Base-by-base conservation (phyloP, 2,113 vertebrate species). In the Hipposideros armiger region DNA sequence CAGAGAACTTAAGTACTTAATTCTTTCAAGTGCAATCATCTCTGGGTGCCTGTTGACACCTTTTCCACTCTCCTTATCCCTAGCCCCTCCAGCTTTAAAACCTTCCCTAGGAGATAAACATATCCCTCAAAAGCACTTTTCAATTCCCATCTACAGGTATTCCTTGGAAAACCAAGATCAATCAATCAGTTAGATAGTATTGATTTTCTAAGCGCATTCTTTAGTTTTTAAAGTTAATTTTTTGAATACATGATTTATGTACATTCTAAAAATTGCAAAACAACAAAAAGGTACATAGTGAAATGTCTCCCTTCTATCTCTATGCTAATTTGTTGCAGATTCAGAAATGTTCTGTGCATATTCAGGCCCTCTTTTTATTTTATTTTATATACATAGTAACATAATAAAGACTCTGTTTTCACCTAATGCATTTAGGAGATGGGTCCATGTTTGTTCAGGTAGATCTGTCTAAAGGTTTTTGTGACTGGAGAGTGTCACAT, bases 221-320 rank as follows among this genome's bases (percentile, higher is more conserved):
- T 72, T 70, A 60, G 26, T 90, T 87, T 86, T 91, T 76, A 6
- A 0, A 77, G 70, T 97, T 77, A 87, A 64, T 80, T 78, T 89
- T 96, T 94, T 42, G 4, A 92, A 83, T 78, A 40, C 60, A 30
- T 88, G 52, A 70, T 69, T 88, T 66, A n/a, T 56, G 32, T 91
- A 50, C 7, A 36, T 77, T 72, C 50, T 76, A 54, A 69, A 94
- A 86, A 81, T 67, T 26, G 4, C 78, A 90, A 86, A 96, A 91
- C 20, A 81, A 85, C 30, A 73, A 73, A 86, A 88, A 72, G 8
- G 1, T 77, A 20, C 15, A 5, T 28, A 52, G 50, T 60, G 28
- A 95, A 81, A 78, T 50, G n/a, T 22, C 36, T 77, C 56, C 73
- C 58, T 64, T 93, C 24, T 69, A 32, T 30, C 8, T 84, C 7